phyloP scores from a whole-genome alignment of 1,140 invertebrate species.

The Acromyrmex charruanus region DNA sequence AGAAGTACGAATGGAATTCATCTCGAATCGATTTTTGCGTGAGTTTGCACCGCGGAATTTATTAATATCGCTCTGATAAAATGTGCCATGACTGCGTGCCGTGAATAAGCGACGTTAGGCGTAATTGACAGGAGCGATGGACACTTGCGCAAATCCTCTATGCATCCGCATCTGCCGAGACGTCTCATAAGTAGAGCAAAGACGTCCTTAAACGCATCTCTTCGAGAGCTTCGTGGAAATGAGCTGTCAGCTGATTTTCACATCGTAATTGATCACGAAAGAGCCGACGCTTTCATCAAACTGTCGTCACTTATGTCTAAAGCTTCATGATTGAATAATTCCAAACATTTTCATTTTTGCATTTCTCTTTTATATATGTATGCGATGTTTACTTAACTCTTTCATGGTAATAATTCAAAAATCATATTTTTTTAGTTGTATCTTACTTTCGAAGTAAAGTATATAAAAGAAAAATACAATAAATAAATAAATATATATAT shows the following conservation, averaged over 20 bases:
- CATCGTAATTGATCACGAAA: conserved; percentile 51
- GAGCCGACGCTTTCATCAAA: conserved; percentile 37
- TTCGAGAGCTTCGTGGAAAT: conserved; percentile 33
- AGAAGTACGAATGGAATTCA: not conserved
- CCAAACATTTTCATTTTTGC: conserved; percentile 6
- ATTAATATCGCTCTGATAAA: conserved; percentile 32
- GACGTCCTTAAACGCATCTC: conserved; percentile 37
- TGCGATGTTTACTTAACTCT: no score
- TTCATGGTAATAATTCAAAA: no score
- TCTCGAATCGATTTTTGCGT: conserved; percentile 17
- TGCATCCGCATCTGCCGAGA: conserved; percentile 40
- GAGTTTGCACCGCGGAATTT: conserved; percentile 2
- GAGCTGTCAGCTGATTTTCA: conserved; percentile 53
- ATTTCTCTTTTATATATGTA: not conserved
- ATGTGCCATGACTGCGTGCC: conserved; percentile 22
- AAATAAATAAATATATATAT: not conserved
- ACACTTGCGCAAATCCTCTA: conserved; percentile 28
- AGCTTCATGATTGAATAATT: conserved; percentile 11
- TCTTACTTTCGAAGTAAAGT: no score
- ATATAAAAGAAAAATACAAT: not conserved
- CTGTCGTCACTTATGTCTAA: conserved; percentile 1
- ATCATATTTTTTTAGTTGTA: no score
- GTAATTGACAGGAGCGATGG: conserved; percentile 51
- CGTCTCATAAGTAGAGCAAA: conserved; percentile 48
- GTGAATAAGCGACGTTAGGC: conserved; percentile 35